These are phyloP conservation scores for Tauraco erythrolophus DNA, from an alignment of 2,113 vertebrate genomes.

Conservation along the genomic window DNA sequence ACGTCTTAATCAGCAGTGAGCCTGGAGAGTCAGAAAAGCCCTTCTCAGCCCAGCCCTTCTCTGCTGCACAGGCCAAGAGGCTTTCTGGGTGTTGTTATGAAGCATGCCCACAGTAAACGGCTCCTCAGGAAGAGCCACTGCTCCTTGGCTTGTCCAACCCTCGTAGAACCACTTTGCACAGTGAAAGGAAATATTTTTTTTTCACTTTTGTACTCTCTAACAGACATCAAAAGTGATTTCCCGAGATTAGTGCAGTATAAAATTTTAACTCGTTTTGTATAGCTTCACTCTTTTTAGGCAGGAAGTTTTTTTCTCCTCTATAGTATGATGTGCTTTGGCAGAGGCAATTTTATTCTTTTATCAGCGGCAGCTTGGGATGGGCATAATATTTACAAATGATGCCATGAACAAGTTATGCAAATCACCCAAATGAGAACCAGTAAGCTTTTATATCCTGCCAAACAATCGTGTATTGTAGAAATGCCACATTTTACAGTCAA, in stretches of 20 bases:
- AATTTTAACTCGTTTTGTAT: background rate
- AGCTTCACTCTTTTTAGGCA: background rate
- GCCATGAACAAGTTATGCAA: slow-evolving; percentile 64
- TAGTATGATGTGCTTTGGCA: slow-evolving; percentile 1
- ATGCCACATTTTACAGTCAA: slow-evolving; percentile 64
- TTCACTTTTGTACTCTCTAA: background rate
- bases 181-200: background rate
- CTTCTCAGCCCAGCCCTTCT: background rate
- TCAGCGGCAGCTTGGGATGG: slow-evolving; percentile 40
- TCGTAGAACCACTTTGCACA: background rate
- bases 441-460: slow-evolving; percentile 60
- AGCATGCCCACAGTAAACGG: rapidly evolving
- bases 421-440: slow-evolving; percentile 61
- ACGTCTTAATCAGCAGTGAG: background rate
- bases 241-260: slow-evolving; percentile 9
- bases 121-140: background rate
- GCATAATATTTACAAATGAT: slow-evolving; percentile 69
- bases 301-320: background rate
- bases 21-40: background rate
- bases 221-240: slow-evolving; percentile 23
- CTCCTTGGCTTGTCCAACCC: background rate
- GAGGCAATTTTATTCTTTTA: slow-evolving; percentile 46
- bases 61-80: background rate
- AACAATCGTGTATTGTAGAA: slow-evolving; percentile 14
- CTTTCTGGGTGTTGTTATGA: background rate